phyloP scores from a whole-genome alignment of 2,888 invertebrate species.

The Rapana venosa region DNA sequence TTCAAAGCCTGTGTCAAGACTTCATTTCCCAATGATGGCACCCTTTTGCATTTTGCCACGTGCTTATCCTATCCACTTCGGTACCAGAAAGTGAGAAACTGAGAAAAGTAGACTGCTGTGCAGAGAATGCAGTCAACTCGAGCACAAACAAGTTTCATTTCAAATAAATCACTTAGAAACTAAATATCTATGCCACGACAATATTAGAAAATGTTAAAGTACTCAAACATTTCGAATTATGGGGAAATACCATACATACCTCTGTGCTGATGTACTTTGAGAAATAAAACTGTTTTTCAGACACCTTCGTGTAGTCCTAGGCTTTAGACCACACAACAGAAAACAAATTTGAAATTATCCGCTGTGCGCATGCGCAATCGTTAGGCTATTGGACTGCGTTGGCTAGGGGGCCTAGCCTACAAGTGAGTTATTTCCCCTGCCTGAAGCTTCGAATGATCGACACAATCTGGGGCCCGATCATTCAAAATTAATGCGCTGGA shows the following conservation, averaged over 20 bases:
- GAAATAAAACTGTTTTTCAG: neutral
- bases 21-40: no score
- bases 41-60: no score
- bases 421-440: neutral
- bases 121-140: no score
- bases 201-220: neutral
- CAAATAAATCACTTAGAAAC: neutral
- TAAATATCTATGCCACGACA: neutral
- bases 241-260: neutral
- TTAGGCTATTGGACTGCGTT: neutral
- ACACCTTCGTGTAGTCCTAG: neutral
- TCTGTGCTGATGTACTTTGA: neutral
- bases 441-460: neutral
- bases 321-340: neutral
- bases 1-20: no score
- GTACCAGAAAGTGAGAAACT: no score
- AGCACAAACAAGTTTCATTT: neutral
- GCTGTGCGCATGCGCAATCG: constrained; percentile 42
- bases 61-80: no score
- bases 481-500: neutral
- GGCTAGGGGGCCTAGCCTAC: no score
- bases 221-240: neutral
- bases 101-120: no score
- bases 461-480: neutral
- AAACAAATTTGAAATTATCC: constrained; percentile 37